Evolutionary conservation across 1,140 invertebrate genomes (phyloP).

Genomic region (Propsilocerus akamusi): DNA sequence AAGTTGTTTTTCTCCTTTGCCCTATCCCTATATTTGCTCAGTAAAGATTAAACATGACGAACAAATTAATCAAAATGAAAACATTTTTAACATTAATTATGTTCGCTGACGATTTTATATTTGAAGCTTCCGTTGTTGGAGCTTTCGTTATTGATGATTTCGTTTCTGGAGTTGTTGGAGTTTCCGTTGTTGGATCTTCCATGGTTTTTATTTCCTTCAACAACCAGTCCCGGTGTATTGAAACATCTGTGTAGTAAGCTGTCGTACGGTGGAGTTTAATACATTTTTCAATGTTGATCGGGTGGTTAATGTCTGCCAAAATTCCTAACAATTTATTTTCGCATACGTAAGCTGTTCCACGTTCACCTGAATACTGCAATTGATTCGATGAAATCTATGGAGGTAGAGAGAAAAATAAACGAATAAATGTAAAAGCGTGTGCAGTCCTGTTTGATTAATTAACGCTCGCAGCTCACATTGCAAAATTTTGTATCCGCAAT

Average conservation of each 20-base stretch:
- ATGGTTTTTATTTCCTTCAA: neutral
- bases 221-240: neutral
- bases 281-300: neutral
- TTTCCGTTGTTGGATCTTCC: neutral
- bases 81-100: too few species aligned
- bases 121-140: too few species aligned
- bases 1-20: too few species aligned
- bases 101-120: too few species aligned
- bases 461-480: neutral
- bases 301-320: neutral
- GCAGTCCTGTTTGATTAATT: slow-evolving; percentile 3
- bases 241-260: neutral
- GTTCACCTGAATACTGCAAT: neutral
- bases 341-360: neutral
- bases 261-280: neutral
- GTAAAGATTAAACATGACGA: too few species aligned
- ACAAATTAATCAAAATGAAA: too few species aligned
- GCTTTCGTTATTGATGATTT: too few species aligned
- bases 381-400: neutral
- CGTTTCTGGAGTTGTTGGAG: too few species aligned
- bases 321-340: neutral
- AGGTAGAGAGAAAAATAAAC: neutral
- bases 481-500: neutral
- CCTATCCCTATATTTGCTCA: too few species aligned
- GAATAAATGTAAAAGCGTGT: neutral